Evolutionary conservation across 2,888 invertebrate genomes (phyloP), one percentile per base, ranked within the genome.

Genomic region (Formica aserva): DNA sequence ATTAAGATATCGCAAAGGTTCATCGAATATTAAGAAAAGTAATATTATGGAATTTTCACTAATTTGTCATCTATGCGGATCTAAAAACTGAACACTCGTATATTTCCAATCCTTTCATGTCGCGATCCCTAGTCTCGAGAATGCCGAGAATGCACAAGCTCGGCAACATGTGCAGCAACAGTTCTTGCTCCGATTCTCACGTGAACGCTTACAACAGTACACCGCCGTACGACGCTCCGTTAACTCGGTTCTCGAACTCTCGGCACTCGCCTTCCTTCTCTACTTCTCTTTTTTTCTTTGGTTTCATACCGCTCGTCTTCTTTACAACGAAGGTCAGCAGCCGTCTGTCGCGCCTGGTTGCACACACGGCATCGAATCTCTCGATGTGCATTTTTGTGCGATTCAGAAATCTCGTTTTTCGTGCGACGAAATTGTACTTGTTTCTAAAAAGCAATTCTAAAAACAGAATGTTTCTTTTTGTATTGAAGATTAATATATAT

Each of bases 161-260:
- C 76, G 67, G 26, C 55, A n/a, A 18, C 62, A 55, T 62, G 60
- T 74, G 75, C 60, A 62, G 75, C 81, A 81, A 52, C 77, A 52
- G 38, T 76, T 76, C 48, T 76, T 67, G 67, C 60, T 74, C 84
- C 29, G 78, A 38, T 60, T 69, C 78, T 78, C 78, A 78, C 60
- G 66, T 62, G 66, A 78, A 32, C 72, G 45, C 78, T 60, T 15
- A 80, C 60, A 69, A 67, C 15, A 57, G 55, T 66, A 41, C 65
- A 67, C 60, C 29, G 62, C 35, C 48, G 29, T 80, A 85, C 48
- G 41, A 63, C 83, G 74, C 80, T 77, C 86, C 85, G 89, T 87
- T 89, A 87, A 85, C 87, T 87, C 84, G 86, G 69, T 85, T 81
- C 87, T 86, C 86, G 82, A 86, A 86, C 88, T 85, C 87, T 85